Evolutionary conservation across 2,888 invertebrate genomes (phyloP).

Genomic region (Tetheella fluctuosa): DNA sequence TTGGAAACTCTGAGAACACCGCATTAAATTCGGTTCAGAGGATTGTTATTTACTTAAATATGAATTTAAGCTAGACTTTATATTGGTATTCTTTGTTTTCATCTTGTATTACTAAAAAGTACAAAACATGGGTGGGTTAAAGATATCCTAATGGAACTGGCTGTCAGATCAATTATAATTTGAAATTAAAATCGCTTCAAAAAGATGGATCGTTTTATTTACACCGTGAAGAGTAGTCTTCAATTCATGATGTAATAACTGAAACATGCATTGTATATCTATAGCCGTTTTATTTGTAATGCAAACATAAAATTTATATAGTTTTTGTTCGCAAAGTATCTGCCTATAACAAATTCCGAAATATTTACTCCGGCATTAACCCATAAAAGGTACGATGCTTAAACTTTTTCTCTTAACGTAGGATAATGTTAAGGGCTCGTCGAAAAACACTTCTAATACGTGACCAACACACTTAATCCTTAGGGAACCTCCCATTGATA

Average conservation of each 20-base stretch:
- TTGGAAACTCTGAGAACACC: neutral
- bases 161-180: no score
- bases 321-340: neutral
- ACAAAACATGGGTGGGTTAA: neutral
- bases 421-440: conserved; percentile 62
- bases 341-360: neutral
- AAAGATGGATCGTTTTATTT: no score
- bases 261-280: no score
- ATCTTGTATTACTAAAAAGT: neutral
- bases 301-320: neutral
- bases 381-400: conserved; percentile 22
- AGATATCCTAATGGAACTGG: no score
- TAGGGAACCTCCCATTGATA: conserved; percentile 62
- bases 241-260: no score
- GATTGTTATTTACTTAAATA: neutral
- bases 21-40: neutral
- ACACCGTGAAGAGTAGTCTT: no score
- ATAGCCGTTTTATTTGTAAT: no score
- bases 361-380: neutral
- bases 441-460: conserved; percentile 74
- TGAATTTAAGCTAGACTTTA: no score
- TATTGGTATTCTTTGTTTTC: no score
- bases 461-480: conserved; percentile 70
- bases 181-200: no score
- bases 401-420: conserved; percentile 51